Evolutionary conservation across 2,888 invertebrate species (phyloP).

Genomic region (Drosophila glabriapex): DNA sequence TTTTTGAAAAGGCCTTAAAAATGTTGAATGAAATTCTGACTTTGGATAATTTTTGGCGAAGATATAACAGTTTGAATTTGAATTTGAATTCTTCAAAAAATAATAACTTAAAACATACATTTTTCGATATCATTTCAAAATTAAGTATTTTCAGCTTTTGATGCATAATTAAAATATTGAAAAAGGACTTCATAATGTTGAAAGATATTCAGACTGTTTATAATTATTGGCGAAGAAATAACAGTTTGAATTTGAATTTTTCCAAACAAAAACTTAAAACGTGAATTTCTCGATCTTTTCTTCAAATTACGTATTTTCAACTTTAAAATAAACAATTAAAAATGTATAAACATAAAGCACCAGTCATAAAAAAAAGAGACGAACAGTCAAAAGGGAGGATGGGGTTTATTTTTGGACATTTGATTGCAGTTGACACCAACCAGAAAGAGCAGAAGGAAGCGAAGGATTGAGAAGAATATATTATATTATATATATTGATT

Average conservation of each 20-base stretch:
- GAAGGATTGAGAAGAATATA: constrained; percentile 7
- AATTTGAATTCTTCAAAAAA: background rate
- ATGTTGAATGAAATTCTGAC: background rate
- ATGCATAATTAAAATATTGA: background rate
- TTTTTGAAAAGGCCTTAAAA: background rate
- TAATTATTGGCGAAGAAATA: background rate
- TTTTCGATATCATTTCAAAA: background rate
- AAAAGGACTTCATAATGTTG: background rate
- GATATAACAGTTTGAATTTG: background rate
- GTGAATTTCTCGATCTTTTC: background rate
- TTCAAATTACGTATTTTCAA: too few species aligned
- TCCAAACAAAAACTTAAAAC: background rate
- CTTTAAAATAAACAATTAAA: background rate
- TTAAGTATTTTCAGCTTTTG: background rate
- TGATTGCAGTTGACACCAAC: constrained; percentile 13
- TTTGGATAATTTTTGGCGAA: background rate
- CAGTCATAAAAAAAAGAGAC: background rate
- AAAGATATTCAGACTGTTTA: background rate
- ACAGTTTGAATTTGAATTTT: background rate
- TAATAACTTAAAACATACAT: too few species aligned
- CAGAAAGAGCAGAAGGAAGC: constrained; percentile 21
- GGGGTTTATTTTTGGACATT: background rate
- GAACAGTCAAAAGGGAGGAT: background rate
- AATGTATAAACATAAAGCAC: background rate
- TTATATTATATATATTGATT: background rate